phyloP scores from a whole-genome alignment of 2,797 vertebrate species.

The Euthynnus affinis region DNA sequence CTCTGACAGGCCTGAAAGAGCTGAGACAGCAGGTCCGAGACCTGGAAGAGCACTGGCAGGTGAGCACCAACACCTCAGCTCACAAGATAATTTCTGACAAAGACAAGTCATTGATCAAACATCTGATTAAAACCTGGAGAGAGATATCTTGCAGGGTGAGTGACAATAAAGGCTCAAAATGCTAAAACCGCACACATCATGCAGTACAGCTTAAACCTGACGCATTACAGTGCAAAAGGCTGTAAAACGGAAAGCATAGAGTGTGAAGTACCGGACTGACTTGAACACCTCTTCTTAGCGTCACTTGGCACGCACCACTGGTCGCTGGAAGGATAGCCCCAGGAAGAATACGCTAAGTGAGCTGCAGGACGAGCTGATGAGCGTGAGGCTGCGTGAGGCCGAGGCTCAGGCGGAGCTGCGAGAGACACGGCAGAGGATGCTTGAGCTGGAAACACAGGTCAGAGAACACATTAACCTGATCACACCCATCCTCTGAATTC shows the following conservation, averaged over 20 bases:
- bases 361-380: constrained; percentile 98
- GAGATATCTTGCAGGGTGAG: no score
- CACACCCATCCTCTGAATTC: neutral
- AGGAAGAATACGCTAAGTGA: constrained; percentile 93
- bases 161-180: neutral
- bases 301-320: constrained; percentile 92
- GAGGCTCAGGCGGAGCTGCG: constrained; percentile 95
- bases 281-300: constrained; percentile 78
- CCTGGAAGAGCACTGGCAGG: constrained; percentile 99
- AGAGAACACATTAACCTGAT: constrained; percentile 3
- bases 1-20: constrained; percentile 93
- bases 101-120: no score
- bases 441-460: constrained; percentile 98
- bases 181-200: neutral
- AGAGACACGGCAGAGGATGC: constrained; percentile 94
- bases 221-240: rapidly evolving
- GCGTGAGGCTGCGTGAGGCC: constrained; percentile 92
- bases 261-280: constrained; percentile 1
- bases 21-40: constrained; percentile 93
- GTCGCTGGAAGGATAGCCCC: constrained; percentile 95
- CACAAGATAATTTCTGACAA: neutral
- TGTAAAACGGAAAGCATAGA: neutral
- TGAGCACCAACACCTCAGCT: constrained; percentile 63
- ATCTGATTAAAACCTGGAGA: no score
- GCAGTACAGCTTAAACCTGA: no score